Base-by-base conservation (phyloP, 92 coral and sea anemone species). In the Epizoanthus scotinus region DNA sequence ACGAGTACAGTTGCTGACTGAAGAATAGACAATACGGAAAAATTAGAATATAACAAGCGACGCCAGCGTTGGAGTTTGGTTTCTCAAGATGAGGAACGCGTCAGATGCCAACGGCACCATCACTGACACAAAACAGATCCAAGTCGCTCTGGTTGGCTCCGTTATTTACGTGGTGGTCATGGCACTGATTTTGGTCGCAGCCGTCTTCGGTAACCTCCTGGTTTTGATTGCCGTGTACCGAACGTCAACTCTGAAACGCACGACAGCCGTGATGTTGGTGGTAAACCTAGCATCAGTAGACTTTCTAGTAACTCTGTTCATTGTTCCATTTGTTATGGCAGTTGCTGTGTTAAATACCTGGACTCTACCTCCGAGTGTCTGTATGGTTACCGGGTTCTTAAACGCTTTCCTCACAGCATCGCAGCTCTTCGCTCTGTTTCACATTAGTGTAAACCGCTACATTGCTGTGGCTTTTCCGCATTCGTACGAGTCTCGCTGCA, bases 391-490 rank as follows among this genome's bases (percentile, higher is more conserved):
- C 64, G 99, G 96, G 0, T 96, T 96, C 63, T 38, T 96, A 47
- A 96, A 96, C 27, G 94, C 99, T 20, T 96, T 96, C 49, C 70
- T 96, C n/a, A 96, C 99, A 7, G 99, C 98, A 0, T 89, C 94
- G n/a, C 99, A 96, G 62, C 92, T 96, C 54, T 89, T 94, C 86
- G 96, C 97, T 21, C 87, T 96, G 61, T 84, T 96, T 1, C 93
- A 90, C 67, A 93, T 96, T 56, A 93, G 99, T 50, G 84, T 96
- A 0, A 96, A 96, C 70, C 87, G 99, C 8, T 96, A 89, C 75
- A 70, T 85, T 2, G 99, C 99, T 0, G 94, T 96, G 2, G 90
- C 91, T 0, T 86, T 57, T 34, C 99, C 99, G 1, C 96, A 96
- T 53, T 84, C 91, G 6, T 96, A 96, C 86, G 96, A 91, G 66